Percentiles rank a stretch among this genome's conserved stretches.
Conservation (phyloP, 2,888 invertebrate genomes). For the Baccha elongata region DNA sequence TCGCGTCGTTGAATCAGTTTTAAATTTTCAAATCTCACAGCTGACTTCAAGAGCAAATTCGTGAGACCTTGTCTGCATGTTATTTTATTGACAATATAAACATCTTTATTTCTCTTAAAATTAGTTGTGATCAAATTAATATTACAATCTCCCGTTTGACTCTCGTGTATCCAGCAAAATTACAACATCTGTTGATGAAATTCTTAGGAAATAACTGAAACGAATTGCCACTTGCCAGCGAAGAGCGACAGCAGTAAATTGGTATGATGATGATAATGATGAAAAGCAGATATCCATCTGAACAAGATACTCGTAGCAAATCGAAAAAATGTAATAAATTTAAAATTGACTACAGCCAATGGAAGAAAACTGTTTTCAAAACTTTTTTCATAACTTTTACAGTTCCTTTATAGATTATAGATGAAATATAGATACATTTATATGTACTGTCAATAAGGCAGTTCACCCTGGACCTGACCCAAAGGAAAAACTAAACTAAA, state of each 20-base stretch:
- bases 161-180: background rate
- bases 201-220: background rate
- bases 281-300: conserved; percentile 8
- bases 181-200: conserved; percentile 22
- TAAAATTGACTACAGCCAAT: conserved; percentile 18
- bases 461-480: conserved; percentile 5
- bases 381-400: conserved; percentile 33
- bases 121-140: background rate
- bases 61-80: no score
- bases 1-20: no score
- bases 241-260: background rate
- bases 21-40: no score
- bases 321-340: conserved; percentile 26
- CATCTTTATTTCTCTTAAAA: no score
- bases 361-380: conserved; percentile 17
- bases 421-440: background rate
- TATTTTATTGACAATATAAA: no score
- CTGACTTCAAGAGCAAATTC: no score
- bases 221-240: conserved; percentile 12
- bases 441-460: conserved; percentile 20
- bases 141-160: background rate
- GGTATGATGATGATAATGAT: conserved; percentile 3
- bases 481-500: conserved; percentile 20
- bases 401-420: background rate
- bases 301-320: conserved; percentile 2